Evolutionary conservation across 35 echinoderm and acorn worm genomes (phyloP), one percentile per base, ranked within the genome.

Genomic region (Ophiothrix spiculata): DNA sequence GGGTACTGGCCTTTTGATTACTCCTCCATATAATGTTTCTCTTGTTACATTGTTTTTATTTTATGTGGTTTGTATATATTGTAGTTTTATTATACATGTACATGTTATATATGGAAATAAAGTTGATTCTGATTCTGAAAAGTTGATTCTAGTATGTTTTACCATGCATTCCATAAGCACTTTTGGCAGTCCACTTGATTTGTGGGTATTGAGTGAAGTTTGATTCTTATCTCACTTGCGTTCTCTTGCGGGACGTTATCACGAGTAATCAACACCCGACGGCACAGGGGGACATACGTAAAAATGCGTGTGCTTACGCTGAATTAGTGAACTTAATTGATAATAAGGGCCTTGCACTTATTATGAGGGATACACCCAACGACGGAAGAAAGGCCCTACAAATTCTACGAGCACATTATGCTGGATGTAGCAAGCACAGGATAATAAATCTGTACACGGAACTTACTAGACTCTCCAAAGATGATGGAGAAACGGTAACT

Each of bases 381-480:
- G 83, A 91, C 60, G 84, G 83, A 2, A 36, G 90, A 28, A 56
- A 49, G 21, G 84, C 83, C 17, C 45, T 91, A 21, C 32, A 60
- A 76, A 91, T 86, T 37, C 40, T 91, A 15, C 80, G 90, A 32
- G 36, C 86, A 0, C 90, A 91, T 77, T 91, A 86, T 32, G 76
- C 64, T 42, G 77, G 83, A 14, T 37, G 38, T 39, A 87, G 90
- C 40, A 91, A 91, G 56, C 83, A 76, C 0, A 74, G 78, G 6
- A 42, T 91, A 11, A 91, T 85, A 39, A 79, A 31, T 11, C n/a
- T 91, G 23, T 91, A 79, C 33, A 91, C 89, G 15, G 83, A 80
- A 36, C 49, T 86, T 11, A 86, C 90, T 25, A 75, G 83, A 32
- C 32, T 91, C 56, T 36, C 39, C 3, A 86, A 81, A 76, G 39